These are phyloP conservation scores for Oxyscelio sp. DNA, from an alignment of 2,888 invertebrate species.

Conservation along the genomic window DNA sequence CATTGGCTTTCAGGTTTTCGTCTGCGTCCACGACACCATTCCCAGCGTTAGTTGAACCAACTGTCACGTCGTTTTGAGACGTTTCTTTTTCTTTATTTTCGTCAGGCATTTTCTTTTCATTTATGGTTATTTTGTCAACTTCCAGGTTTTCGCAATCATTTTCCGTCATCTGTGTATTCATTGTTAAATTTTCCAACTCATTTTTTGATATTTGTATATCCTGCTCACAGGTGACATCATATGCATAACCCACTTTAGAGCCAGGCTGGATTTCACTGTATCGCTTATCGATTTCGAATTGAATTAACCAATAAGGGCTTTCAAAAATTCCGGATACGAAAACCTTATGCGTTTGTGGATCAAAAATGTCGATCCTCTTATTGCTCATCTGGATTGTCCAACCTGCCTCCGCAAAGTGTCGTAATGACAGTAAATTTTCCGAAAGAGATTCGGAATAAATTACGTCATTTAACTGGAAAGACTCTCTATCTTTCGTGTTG, in stretches of 20 bases:
- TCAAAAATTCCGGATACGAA: constrained; percentile 27
- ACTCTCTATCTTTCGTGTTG: background rate
- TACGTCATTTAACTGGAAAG: constrained; percentile 5
- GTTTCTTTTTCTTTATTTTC: no score
- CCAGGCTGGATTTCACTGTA: background rate
- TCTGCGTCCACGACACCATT: no score
- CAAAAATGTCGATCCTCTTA: constrained; percentile 23
- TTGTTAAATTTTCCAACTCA: background rate
- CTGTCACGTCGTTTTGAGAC: no score
- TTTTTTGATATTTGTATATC: background rate
- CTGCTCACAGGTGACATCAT: background rate
- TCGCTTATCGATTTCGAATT: constrained; percentile 27
- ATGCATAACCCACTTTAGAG: background rate
- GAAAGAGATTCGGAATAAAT: constrained; percentile 34
- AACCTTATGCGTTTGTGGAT: constrained; percentile 18
- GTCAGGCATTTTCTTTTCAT: no score
- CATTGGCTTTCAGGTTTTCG: no score
- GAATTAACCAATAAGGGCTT: constrained; percentile 34
- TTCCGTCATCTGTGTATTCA: no score
- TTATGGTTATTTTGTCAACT: no score
- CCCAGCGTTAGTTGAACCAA: no score
- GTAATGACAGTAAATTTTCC: constrained; percentile 30
- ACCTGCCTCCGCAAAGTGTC: constrained; percentile 34
- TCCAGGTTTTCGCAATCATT: no score
- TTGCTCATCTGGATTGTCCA: constrained; percentile 31